Conservation (phyloP, 2,113 vertebrate species). For the Columbina picui region DNA sequence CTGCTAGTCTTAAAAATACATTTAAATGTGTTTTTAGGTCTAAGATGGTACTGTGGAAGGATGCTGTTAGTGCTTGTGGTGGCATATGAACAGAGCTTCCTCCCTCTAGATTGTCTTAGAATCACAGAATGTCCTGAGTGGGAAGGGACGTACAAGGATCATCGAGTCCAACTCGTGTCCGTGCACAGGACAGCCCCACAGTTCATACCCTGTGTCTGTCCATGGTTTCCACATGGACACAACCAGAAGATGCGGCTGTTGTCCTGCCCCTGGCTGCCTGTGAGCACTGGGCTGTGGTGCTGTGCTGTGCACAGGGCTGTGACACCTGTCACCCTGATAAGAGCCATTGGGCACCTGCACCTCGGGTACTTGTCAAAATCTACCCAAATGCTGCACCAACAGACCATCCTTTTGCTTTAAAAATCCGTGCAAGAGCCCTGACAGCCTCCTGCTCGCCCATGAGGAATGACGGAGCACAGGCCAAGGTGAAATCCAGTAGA, state of each 20-base stretch:
- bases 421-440: rapidly evolving
- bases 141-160: no score
- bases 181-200: no score
- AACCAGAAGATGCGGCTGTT: neutral
- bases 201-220: no score
- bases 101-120: rapidly evolving
- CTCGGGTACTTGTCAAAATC: neutral
- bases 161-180: no score
- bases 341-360: no score
- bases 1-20: rapidly evolving
- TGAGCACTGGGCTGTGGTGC: rapidly evolving
- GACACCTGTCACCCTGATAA: no score
- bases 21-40: rapidly evolving
- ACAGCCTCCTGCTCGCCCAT: rapidly evolving
- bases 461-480: neutral
- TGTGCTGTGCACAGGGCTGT: neutral
- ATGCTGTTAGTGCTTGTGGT: rapidly evolving
- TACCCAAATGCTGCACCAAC: neutral
- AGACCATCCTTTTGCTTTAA: neutral
- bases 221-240: rapidly evolving
- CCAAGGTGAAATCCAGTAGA: neutral
- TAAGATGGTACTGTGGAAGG: rapidly evolving
- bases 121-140: no score
- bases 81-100: neutral
- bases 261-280: neutral